phyloP scores from a whole-genome alignment of 1,140 invertebrate genomes.

The Gonatopus flavifemur region DNA sequence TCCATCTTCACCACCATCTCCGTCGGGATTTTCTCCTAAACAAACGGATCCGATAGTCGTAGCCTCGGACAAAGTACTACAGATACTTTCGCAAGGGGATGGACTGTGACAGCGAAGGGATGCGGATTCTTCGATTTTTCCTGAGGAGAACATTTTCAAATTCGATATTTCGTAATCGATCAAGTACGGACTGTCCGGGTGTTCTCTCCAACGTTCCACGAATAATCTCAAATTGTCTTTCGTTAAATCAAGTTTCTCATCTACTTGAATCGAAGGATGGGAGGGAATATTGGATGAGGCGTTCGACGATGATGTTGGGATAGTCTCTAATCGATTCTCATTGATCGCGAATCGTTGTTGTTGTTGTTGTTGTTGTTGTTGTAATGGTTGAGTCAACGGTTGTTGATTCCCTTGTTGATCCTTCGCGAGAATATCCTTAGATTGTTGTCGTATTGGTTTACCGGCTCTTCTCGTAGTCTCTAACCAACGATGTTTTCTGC shows the following conservation, averaged over 20 bases:
- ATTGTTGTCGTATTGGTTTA: too few relatives aligned
- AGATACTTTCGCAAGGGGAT: conserved; percentile 72
- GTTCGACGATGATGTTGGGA: too few relatives aligned
- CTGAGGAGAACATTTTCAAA: too few relatives aligned
- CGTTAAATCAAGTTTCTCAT: conserved; percentile 74
- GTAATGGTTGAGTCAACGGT: too few relatives aligned
- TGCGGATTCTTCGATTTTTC: conserved; percentile 30
- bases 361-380: too few relatives aligned
- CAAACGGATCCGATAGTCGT: conserved; percentile 22
- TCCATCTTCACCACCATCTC: too few relatives aligned
- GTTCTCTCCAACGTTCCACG: conserved; percentile 85
- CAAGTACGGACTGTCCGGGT: conserved; percentile 80
- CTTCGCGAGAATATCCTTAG: too few relatives aligned
- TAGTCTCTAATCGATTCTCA: too few relatives aligned
- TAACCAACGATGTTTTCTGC: conserved; percentile 76
- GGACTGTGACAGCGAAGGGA: conserved; percentile 69
- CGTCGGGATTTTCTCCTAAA: background rate
- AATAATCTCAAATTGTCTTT: conserved; percentile 83
- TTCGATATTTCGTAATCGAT: conserved; percentile 68
- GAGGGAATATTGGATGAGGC: too few relatives aligned
- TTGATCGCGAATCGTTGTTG: too few relatives aligned
- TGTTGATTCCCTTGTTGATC: too few relatives aligned
- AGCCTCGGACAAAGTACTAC: conserved; percentile 58
- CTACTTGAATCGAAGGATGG: too few relatives aligned
- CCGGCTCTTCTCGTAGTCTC: conserved; percentile 57